Evolutionary conservation across 2,888 invertebrate species (phyloP).

Genomic region (Uloborus plumipes): DNA sequence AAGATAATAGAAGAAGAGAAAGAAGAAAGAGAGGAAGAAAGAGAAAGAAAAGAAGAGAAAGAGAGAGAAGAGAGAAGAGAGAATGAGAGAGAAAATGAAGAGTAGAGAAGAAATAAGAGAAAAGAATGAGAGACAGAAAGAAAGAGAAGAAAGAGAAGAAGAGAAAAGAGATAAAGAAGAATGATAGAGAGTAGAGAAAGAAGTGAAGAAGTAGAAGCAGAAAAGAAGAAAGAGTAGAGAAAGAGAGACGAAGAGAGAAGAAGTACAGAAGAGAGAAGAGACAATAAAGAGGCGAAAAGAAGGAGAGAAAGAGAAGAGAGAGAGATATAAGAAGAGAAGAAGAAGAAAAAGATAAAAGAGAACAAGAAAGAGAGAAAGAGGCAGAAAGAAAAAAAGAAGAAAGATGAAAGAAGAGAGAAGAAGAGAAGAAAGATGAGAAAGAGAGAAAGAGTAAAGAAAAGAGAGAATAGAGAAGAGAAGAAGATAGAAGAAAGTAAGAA

Average conservation of each 20-base stretch:
- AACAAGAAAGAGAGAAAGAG: no score
- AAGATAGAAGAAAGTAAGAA: no score
- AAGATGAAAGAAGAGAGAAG: no score
- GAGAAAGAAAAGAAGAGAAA: not conserved
- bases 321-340: no score
- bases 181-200: not conserved
- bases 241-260: not conserved
- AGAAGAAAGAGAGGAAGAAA: not conserved
- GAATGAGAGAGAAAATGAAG: not conserved
- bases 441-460: no score
- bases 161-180: not conserved
- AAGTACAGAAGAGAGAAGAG: not conserved
- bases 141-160: not conserved
- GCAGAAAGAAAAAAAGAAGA: no score
- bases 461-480: no score
- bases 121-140: not conserved
- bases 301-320: not conserved
- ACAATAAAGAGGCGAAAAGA: not conserved
- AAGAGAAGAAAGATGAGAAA: no score
- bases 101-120: not conserved
- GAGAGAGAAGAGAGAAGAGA: not conserved
- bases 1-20: no score
- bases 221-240: not conserved
- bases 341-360: no score
- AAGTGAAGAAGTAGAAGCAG: not conserved